Conservation (phyloP, 2,797 vertebrate genomes). For the Taeniopygia guttata region DNA sequence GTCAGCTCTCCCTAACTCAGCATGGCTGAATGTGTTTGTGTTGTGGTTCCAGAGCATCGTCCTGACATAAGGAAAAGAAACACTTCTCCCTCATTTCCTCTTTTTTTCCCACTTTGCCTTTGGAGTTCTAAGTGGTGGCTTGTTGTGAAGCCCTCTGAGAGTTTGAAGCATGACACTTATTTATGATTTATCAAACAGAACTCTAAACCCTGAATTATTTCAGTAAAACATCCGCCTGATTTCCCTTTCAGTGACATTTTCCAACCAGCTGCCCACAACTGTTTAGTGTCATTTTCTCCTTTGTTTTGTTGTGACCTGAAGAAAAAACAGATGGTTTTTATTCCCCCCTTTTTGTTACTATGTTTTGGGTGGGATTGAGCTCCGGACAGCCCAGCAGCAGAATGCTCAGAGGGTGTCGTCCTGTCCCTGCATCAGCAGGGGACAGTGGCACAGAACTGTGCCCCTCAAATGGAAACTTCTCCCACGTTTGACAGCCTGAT, state of each 20-base stretch:
- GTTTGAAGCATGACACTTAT: background rate
- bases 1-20: background rate
- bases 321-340: fast-evolving
- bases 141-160: background rate
- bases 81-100: background rate
- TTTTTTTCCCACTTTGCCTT: background rate
- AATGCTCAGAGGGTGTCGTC: background rate
- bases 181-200: background rate
- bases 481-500: background rate
- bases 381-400: background rate
- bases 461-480: background rate
- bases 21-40: fast-evolving
- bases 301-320: background rate
- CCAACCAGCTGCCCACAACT: background rate
- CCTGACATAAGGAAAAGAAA: background rate
- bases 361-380: fast-evolving
- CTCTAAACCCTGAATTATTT: background rate
- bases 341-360: background rate
- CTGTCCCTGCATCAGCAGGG: background rate
- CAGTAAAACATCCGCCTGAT: background rate
- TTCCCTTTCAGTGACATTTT: background rate
- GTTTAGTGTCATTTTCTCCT: background rate
- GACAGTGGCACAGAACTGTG: background rate
- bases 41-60: background rate
- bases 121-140: background rate